These are phyloP conservation scores for Plotosus lineatus DNA, from an alignment of 2,113 vertebrate species.

Conservation along the genomic window DNA sequence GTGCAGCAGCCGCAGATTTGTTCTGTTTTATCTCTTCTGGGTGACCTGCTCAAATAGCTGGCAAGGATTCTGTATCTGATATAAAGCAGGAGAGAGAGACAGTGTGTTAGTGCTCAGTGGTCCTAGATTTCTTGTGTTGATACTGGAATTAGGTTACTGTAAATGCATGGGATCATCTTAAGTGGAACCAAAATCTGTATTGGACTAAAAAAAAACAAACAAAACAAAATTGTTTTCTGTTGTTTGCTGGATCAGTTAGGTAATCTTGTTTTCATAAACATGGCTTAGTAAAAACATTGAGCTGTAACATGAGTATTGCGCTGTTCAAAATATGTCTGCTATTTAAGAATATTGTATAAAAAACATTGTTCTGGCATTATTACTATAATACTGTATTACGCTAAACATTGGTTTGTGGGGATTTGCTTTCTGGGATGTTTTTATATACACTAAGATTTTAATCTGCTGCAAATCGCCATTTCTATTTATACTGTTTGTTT, in stretches of 20 bases:
- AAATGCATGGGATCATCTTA: conserved; percentile 19
- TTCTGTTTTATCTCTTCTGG: background rate
- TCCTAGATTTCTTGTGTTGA: conserved; percentile 35
- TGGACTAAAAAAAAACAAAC: too few relatives aligned
- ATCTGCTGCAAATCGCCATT: background rate
- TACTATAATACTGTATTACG: background rate
- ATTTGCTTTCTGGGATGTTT: background rate
- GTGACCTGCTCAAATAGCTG: background rate
- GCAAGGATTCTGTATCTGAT: conserved; percentile 14
- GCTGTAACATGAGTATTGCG: conserved; percentile 14
- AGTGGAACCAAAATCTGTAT: conserved; percentile 17
- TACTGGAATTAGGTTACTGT: conserved; percentile 34
- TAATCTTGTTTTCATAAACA: background rate
- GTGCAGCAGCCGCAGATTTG: background rate
- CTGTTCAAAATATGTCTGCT: background rate
- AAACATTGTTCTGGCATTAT: background rate
- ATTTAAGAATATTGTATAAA: conserved; percentile 1
- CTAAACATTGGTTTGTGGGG: background rate
- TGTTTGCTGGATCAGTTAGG: conserved; percentile 43
- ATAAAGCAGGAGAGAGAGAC: conserved; percentile 3
- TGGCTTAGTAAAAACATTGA: background rate
- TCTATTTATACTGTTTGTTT: background rate
- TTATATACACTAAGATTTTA: background rate
- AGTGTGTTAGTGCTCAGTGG: background rate
- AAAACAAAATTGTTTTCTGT: conserved; percentile 16